Percentiles rank a stretch among this genome's conserved stretches.
phyloP scores from a whole-genome alignment of 2,113 vertebrate genomes.

The Scortum barcoo region DNA sequence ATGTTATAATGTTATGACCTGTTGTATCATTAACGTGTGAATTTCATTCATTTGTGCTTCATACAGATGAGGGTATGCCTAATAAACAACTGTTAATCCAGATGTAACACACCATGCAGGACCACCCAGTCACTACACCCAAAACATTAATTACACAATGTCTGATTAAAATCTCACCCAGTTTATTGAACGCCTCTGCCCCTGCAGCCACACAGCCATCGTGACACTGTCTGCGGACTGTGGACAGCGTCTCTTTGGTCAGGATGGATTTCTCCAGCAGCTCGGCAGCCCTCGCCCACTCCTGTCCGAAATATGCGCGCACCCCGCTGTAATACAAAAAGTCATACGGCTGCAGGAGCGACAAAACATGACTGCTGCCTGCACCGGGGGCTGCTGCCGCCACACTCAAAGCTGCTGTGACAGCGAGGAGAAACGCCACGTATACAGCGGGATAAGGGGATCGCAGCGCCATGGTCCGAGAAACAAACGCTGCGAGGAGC shows the following conservation, averaged over 20 bases:
- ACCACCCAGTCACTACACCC: not conserved
- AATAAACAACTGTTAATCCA: not conserved
- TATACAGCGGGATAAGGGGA: conserved; percentile 68
- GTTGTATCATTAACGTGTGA: not conserved
- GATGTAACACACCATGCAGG: not conserved
- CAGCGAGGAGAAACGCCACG: conserved; percentile 80
- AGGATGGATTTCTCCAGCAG: conserved; percentile 88
- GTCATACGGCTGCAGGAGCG: conserved; percentile 84
- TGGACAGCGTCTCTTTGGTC: conserved; percentile 83
- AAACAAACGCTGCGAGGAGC: conserved; percentile 17
- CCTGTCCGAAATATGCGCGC: conserved; percentile 87
- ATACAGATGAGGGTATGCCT: not conserved
- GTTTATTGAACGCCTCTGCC: conserved; percentile 44
- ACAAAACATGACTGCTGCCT: conserved; percentile 23
- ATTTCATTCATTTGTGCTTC: not conserved
- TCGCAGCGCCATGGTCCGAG: conserved; percentile 78
- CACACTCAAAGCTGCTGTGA: not conserved
- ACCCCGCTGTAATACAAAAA: conserved; percentile 90
- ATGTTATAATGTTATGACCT: not conserved
- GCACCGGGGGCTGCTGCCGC: conserved; percentile 9
- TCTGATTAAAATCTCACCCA: conserved; percentile 65
- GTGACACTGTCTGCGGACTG: conserved; percentile 79
- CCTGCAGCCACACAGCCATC: conserved; percentile 76
- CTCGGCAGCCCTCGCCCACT: conserved; percentile 90
- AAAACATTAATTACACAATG: not conserved